A percentile compares a stretch with the other conserved stretches of the same genome.
phyloP scores from a whole-genome alignment of 2,888 invertebrate genomes.

The Geophilus truncorum region DNA sequence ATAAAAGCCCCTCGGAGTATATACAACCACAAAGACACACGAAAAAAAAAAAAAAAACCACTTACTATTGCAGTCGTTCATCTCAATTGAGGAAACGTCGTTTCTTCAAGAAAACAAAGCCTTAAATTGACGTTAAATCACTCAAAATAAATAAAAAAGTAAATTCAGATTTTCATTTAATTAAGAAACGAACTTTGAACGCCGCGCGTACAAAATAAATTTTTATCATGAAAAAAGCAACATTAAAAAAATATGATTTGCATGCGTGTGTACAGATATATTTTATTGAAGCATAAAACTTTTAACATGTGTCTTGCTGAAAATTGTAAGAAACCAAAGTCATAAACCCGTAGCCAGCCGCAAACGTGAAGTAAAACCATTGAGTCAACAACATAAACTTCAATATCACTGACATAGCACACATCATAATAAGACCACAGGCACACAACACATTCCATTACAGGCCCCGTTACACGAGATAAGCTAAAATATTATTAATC shows the following conservation, averaged over 20 bases:
- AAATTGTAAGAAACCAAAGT: background rate
- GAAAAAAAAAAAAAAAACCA: background rate
- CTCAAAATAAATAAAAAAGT: background rate
- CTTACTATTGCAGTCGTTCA: background rate
- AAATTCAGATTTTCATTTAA: no score
- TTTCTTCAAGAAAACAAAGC: background rate
- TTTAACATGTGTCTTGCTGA: background rate
- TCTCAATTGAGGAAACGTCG: background rate
- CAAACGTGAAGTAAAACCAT: background rate
- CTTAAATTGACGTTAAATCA: background rate
- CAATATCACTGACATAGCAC: background rate
- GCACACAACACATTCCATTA: background rate
- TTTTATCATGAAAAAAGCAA: no score
- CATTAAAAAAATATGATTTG: no score
- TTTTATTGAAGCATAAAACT: background rate
- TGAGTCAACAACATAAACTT: background rate
- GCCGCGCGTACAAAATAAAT: background rate
- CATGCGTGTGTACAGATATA: no score
- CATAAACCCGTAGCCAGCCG: background rate
- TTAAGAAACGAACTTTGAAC: no score
- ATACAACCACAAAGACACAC: background rate
- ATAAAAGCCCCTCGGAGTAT: background rate
- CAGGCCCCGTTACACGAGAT: background rate
- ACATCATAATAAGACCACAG: slow-evolving; percentile 20
- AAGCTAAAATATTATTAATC: slow-evolving; percentile 14